phyloP scores from a whole-genome alignment of 2,888 invertebrate species.

The Apeira syringaria region DNA sequence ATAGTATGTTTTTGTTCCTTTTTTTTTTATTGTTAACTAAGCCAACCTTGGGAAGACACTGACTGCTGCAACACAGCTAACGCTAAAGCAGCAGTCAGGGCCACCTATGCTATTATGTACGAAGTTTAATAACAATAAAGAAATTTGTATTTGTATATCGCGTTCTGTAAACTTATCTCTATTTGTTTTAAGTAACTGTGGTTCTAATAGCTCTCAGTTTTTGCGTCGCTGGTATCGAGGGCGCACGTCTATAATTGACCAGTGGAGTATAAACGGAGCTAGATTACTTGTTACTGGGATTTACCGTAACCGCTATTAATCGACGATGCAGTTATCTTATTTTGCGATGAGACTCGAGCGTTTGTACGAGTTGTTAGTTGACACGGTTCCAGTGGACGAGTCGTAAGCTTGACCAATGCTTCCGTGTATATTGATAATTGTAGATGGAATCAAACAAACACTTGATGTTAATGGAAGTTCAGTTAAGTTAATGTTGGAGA shows the following conservation, averaged over 20 bases:
- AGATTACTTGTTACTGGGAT: conserved; percentile 35
- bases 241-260: conserved; percentile 70
- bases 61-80: too few species aligned
- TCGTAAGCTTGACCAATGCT: neutral
- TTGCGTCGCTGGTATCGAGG: conserved; percentile 57
- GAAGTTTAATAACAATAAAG: too few species aligned
- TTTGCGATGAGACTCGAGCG: conserved; percentile 7
- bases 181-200: conserved; percentile 74
- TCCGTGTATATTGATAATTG: too few species aligned
- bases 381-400: conserved; percentile 5
- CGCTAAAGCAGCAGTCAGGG: too few species aligned
- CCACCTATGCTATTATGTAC: too few species aligned
- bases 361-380: conserved; percentile 8
- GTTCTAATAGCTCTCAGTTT: conserved; percentile 72
- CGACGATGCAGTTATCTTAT: conserved; percentile 23
- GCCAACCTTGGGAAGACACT: too few species aligned
- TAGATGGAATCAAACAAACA: too few species aligned
- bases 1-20: too few species aligned
- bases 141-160: too few species aligned
- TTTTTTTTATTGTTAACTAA: too few species aligned
- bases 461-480: too few species aligned
- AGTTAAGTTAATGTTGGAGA: too few species aligned
- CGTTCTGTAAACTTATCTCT: conserved; percentile 9
- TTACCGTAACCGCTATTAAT: conserved; percentile 42
- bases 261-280: conserved; percentile 41